These are phyloP conservation scores for Dryas iulia DNA, from an alignment of 1,140 invertebrate genomes.

Conservation along the genomic window DNA sequence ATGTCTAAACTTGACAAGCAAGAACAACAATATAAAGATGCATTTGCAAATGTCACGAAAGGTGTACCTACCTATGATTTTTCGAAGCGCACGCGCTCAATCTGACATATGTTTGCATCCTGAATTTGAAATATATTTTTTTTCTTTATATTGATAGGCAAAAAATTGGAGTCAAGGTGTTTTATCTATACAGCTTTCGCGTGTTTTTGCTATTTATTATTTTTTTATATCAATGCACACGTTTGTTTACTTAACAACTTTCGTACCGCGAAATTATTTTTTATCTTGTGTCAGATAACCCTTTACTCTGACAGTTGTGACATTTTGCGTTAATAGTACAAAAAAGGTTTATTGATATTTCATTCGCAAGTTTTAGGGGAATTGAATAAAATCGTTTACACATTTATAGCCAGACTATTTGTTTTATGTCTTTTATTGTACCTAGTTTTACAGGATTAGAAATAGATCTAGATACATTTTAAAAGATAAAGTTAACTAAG, in stretches of 20 bases:
- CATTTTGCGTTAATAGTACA: neutral
- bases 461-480: too few relatives aligned
- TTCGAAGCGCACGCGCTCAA: conserved; percentile 48
- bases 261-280: conserved; percentile 36
- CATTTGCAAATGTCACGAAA: conserved; percentile 56
- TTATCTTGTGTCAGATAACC: conserved; percentile 41
- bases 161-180: conserved; percentile 53
- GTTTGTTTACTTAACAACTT: conserved; percentile 44
- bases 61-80: conserved; percentile 59
- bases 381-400: neutral
- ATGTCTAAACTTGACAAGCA: neutral
- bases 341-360: neutral
- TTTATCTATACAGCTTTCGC: conserved; percentile 53
- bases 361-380: neutral
- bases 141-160: conserved; percentile 40
- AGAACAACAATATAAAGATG: conserved; percentile 27
- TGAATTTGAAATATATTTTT: conserved; percentile 52
- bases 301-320: conserved; percentile 25
- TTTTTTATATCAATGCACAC: conserved; percentile 37
- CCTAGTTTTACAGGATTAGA: too few relatives aligned
- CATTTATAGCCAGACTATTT: neutral
- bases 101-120: neutral
- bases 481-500: too few relatives aligned
- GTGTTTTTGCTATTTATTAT: conserved; percentile 46
- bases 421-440: too few relatives aligned